phyloP scores from a whole-genome alignment of 2,113 vertebrate species.

The Calidris pugnax region DNA sequence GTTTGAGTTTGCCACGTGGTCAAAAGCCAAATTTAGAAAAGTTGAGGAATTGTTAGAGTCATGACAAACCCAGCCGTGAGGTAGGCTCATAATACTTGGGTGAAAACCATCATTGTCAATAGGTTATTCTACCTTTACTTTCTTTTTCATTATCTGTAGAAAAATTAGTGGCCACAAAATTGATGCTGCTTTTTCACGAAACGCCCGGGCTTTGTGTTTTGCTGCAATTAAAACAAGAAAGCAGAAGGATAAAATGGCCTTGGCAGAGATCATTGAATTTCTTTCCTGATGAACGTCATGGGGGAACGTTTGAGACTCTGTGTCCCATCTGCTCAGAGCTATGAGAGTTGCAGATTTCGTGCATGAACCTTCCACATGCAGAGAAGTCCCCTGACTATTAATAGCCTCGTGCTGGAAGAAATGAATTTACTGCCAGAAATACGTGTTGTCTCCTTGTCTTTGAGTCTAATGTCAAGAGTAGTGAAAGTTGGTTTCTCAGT shows the following conservation, averaged over 20 bases:
- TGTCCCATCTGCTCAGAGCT: conserved; percentile 42
- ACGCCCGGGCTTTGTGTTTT: not conserved
- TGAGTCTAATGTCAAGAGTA: not conserved
- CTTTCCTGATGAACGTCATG: not conserved
- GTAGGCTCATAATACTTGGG: not conserved
- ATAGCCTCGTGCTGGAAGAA: not conserved
- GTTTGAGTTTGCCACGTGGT: not conserved
- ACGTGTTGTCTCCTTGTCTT: not conserved
- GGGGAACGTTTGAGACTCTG: not conserved
- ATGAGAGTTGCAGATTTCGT: not conserved
- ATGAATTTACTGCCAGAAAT: not conserved
- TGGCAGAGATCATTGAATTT: not conserved
- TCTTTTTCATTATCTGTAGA: not conserved
- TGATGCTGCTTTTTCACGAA: not conserved
- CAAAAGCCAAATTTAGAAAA: not conserved
- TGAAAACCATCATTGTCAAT: not conserved
- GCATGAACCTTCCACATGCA: not conserved
- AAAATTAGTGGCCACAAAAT: not conserved
- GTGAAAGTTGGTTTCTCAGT: not conserved
- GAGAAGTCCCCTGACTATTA: conserved; percentile 33
- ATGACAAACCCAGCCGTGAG: not conserved
- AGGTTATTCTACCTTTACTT: not conserved
- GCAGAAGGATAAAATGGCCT: conserved; percentile 1
- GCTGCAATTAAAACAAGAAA: not conserved
- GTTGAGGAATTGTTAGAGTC: not conserved